Base-by-base conservation (phyloP, 2,888 invertebrate genomes). In the Microctonus hyperodae region DNA sequence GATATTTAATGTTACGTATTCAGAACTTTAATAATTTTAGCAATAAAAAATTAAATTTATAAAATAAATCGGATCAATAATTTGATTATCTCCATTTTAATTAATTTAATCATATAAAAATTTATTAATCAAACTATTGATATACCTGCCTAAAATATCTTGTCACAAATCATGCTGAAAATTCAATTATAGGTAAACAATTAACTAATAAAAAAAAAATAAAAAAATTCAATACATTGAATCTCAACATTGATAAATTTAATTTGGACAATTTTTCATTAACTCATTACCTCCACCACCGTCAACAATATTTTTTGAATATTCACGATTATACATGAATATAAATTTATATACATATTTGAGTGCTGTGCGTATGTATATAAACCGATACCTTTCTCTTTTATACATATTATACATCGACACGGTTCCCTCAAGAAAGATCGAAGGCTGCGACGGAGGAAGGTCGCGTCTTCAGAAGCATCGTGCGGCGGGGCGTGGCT, bases 381-480 rank as follows among this genome's bases (percentile, higher is more conserved):
- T 23, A 13, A 28, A 44, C 28, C 25, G 44, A 48, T 16, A 20
- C 59, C 59, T 48, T 59, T 59, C 59, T 59, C 59, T 59, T 59
- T 59, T 59, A 59, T 59, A n/a, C n/a, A n/a, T n/a, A n/a, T n/a
- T n/a, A n/a, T n/a, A 44, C 44, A 44, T 44, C 44, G 16, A 44
- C 59, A 28, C 25, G 59, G 59, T 28, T 40, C 48, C 16, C 59
- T 59, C 44, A 16, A 59, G 59, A 59, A 58, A 51, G 51, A 58
- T 37, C 51, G 62, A 62, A 62, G 62, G 62, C 62, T 62, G 62
- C 35, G 16, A 22, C 35, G 11, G 40, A 48, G 57, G 67, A 67
- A 67, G 67, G 67, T 62, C 63, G 62, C 51, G 50, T 67, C 62
- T 58, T 63, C 66, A 37, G 66, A 61, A 66, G 66, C 66, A 66